Evolutionary conservation across 1,140 invertebrate species (phyloP).

Genomic region (Euglossa dilemma): DNA sequence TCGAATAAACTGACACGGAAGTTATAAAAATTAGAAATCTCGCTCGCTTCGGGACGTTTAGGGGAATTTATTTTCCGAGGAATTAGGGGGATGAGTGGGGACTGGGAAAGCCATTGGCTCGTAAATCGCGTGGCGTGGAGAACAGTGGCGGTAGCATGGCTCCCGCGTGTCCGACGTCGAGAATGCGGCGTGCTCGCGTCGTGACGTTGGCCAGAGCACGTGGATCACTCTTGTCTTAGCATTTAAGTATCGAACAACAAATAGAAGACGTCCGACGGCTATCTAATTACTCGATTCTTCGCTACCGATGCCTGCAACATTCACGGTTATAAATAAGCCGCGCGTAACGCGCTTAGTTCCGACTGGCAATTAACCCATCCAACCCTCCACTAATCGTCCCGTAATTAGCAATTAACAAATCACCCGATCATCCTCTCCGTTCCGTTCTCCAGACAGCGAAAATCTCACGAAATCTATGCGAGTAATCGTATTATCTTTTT

Average conservation of each 20-base stretch:
- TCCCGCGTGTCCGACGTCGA: constrained; percentile 55
- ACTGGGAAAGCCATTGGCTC: neutral
- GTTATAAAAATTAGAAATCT: neutral
- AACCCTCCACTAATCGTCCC: neutral
- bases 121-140: constrained; percentile 23
- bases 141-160: constrained; percentile 4
- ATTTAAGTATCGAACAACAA: constrained; percentile 74
- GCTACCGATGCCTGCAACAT: constrained; percentile 16
- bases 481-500: too few species aligned
- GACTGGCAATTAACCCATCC: neutral
- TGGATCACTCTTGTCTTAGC: constrained; percentile 65
- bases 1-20: neutral
- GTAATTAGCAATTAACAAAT: neutral
- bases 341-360: neutral
- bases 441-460: too few species aligned
- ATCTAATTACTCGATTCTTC: constrained; percentile 59
- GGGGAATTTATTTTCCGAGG: too few species aligned
- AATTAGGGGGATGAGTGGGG: neutral
- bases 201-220: constrained; percentile 72
- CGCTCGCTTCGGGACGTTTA: too few species aligned
- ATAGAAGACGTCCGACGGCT: constrained; percentile 72
- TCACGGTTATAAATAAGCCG: constrained; percentile 38
- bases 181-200: constrained; percentile 50
- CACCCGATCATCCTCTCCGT: too few species aligned
- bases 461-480: too few species aligned